A percentile compares a stretch with the other conserved stretches of the same genome.
These are phyloP conservation scores for Struthidea cinerea DNA, from an alignment of 2,113 vertebrate species.

Conservation along the genomic window DNA sequence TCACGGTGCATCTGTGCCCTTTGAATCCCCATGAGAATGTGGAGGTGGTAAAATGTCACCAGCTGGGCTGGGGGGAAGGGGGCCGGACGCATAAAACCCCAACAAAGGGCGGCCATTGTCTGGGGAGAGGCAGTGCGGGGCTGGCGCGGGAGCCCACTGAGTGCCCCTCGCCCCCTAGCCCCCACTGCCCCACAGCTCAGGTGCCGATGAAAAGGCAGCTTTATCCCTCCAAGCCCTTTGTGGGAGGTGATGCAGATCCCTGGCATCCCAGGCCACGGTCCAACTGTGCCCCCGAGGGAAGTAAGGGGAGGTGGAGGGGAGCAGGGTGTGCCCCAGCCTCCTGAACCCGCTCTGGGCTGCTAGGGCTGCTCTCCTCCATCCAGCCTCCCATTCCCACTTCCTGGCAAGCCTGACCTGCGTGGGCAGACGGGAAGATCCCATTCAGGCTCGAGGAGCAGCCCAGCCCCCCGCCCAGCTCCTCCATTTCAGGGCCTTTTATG, in stretches of 20 bases:
- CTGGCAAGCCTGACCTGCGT: not conserved
- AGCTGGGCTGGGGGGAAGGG: constrained; percentile 1
- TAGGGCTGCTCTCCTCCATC: not conserved
- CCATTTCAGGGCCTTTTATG: constrained; percentile 59
- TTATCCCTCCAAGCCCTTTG: not conserved
- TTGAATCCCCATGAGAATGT: constrained; percentile 50
- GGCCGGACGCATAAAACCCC: not conserved
- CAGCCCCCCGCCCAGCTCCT: not conserved
- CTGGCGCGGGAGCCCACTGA: fast-evolving
- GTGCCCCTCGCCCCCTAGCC: not conserved
- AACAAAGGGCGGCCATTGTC: constrained; percentile 35
- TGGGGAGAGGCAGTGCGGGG: not conserved
- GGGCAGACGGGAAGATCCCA: not conserved
- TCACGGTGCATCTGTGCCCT: constrained; percentile 42
- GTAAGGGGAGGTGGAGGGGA: not conserved
- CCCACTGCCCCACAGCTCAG: not conserved
- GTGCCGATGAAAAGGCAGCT: constrained; percentile 18
- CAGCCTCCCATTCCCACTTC: not conserved
- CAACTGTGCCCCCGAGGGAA: not conserved
- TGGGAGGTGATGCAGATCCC: not conserved
- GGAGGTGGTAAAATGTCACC: constrained; percentile 66
- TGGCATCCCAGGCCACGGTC: fast-evolving
- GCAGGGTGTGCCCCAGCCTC: not conserved
- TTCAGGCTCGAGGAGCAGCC: not conserved
- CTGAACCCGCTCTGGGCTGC: fast-evolving